Evolutionary conservation across 2,888 invertebrate species (phyloP).

Genomic region (Dinocampus coccinellae): DNA sequence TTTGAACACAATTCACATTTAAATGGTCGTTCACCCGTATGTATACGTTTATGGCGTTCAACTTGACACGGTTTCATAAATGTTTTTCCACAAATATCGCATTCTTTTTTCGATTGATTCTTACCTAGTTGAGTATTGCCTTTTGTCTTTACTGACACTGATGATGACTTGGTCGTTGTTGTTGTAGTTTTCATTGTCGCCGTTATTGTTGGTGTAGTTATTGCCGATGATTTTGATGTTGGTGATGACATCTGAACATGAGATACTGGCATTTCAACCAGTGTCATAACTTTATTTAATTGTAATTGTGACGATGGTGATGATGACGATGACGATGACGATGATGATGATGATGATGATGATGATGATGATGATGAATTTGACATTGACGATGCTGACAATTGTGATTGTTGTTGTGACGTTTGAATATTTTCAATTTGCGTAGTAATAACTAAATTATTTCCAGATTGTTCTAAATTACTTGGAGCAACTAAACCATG

Average conservation of each 20-base stretch:
- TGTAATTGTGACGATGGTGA: slow-evolving; percentile 20
- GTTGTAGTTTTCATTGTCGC: not conserved
- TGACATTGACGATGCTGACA: too few species aligned
- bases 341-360: too few species aligned
- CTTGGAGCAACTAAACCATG: slow-evolving; percentile 5
- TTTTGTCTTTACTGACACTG: slow-evolving; percentile 14
- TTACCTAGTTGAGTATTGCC: not conserved
- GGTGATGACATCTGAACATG: too few species aligned
- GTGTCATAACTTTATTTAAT: slow-evolving; percentile 41
- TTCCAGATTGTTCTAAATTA: not conserved
- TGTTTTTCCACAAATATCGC: slow-evolving; percentile 69
- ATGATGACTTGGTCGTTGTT: slow-evolving; percentile 9
- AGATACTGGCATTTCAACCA: slow-evolving; percentile 43
- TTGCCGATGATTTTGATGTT: too few species aligned
- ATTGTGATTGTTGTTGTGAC: not conserved
- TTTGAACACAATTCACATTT: slow-evolving; percentile 73
- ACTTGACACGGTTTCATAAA: slow-evolving; percentile 73
- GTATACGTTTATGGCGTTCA: slow-evolving; percentile 72
- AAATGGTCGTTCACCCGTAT: slow-evolving; percentile 74
- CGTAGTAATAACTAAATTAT: slow-evolving; percentile 41
- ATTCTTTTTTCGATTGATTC: slow-evolving; percentile 53
- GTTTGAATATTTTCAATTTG: slow-evolving; percentile 30
- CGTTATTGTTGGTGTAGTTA: not conserved
- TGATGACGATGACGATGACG: too few species aligned
- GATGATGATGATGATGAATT: too few species aligned